A percentile compares a stretch with the other conserved stretches of the same genome.
phyloP scores from a whole-genome alignment of 2,888 invertebrate species.

The Miltochrista miniata region DNA sequence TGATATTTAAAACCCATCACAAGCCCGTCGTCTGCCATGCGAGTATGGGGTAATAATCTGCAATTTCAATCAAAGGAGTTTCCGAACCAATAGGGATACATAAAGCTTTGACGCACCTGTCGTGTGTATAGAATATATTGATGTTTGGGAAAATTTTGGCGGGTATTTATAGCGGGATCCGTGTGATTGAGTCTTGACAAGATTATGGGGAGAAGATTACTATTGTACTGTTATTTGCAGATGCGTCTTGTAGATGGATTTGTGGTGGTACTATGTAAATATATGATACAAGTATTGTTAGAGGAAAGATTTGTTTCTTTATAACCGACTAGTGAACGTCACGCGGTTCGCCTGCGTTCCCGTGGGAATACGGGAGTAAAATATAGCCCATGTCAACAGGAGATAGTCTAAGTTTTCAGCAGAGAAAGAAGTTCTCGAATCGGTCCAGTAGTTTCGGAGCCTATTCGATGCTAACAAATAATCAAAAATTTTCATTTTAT shows the following conservation, averaged over 20 bases:
- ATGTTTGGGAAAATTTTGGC: slow-evolving; percentile 16
- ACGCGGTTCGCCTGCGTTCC: too few relatives aligned
- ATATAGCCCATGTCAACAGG: too few relatives aligned
- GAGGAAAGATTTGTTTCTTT: too few relatives aligned
- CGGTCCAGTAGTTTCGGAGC: too few relatives aligned
- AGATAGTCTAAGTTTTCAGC: too few relatives aligned
- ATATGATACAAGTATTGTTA: too few relatives aligned
- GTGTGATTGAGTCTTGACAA: neutral
- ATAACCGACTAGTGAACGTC: too few relatives aligned
- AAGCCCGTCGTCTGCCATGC: neutral
- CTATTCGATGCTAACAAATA: too few relatives aligned
- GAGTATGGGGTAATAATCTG: slow-evolving; percentile 13
- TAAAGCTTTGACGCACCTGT: slow-evolving; percentile 24
- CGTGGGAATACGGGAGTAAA: too few relatives aligned
- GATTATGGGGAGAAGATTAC: neutral
- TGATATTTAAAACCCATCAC: neutral
- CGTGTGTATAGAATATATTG: slow-evolving; percentile 27
- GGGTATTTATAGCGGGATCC: slow-evolving; percentile 1
- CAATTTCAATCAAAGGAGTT: slow-evolving; percentile 31
- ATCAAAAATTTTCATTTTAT: too few relatives aligned
- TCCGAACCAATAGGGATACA: slow-evolving; percentile 27
- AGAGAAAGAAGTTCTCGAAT: too few relatives aligned
- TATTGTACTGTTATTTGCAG: neutral
- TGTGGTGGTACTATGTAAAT: neutral
- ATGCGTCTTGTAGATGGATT: neutral